Evolutionary conservation across 1,140 invertebrate genomes (phyloP), one percentile per base, ranked within the genome.

Genomic region (Phymastichus coffea): DNA sequence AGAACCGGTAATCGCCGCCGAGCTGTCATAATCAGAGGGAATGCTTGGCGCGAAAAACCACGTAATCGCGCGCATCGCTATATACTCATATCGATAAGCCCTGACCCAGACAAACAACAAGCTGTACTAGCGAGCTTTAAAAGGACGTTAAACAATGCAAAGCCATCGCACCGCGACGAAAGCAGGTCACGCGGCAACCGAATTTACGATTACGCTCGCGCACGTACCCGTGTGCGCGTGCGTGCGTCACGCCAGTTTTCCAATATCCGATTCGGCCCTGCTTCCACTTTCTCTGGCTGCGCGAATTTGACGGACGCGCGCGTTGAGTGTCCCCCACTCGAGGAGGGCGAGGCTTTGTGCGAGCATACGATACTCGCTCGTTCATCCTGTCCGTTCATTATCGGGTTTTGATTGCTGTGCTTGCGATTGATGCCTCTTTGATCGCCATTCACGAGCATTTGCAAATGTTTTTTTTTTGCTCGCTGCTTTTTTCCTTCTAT

Each of bases 141-240:
- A 47, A 47, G 25, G 3, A 15, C 44, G 44, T 47, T 28, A 47
- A 47, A 47, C 44, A 47, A 47, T 47, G 25, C 28, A 17, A 14
- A 47, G 6, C 23, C 23, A 3, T 22, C 19, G 28, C 12, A 23
- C 3, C 14, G 20, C 9, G 17, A 3, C 49, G 41, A 40, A 53
- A 28, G 23, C 49, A 53, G 49, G 49, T 40, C 49, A 37, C 4
- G 15, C 20, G 41, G 22, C 17, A 22, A 14, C 35, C 49, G 23
- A 53, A 53, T 53, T 53, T 53, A 53, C 37, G 49, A 41, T 25
- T 22, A n/a, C n/a, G n/a, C n/a, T n/a, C n/a, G n/a, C n/a, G n/a
- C n/a, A n/a, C n/a, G n/a, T n/a, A n/a, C n/a, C n/a, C n/a, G n/a
- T n/a, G n/a, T n/a, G n/a, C n/a, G n/a, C n/a, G n/a, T n/a, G n/a